Base-by-base conservation (phyloP, 1,140 invertebrate species). In the Oscheius sp. region DNA sequence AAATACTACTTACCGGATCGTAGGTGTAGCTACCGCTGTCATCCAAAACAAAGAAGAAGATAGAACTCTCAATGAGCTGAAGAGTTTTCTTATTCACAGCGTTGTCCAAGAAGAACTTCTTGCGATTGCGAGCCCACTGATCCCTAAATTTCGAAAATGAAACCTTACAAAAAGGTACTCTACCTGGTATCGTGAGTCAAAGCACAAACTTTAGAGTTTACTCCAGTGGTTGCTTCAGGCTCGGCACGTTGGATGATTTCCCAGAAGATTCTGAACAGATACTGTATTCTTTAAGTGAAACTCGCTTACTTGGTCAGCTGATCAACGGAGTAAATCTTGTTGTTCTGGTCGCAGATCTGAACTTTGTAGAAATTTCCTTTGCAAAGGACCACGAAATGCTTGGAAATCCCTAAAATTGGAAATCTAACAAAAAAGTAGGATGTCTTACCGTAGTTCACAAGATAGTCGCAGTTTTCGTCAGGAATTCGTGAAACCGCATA, bases 351-450 rank as follows among this genome's bases (percentile, higher is more conserved):
- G 31, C 78, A 81, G 1, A 80, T 52, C 23, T 82, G 78, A 26
- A 82, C 59, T 31, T 76, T 77, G 62, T 82, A 82, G 35, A 80
- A 71, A 28, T 72, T 78, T 36, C 79, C 81, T 20, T 69, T 65
- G 23, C 35, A 67, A 2, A 76, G 52, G 45, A 82, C 68, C 4
- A 73, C 73, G 34, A 82, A 66, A 67, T 82, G 81, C 31, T 68
- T 52, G 20, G 78, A 72, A 35, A 75, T 58, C 23, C n/a, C n/a
- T n/a, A n/a, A n/a, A n/a, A n/a, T n/a, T n/a, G n/a, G n/a, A n/a
- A n/a, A n/a, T n/a, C 52, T 29, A 26, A 29, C 20, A 10, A 4
- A 20, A 20, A 55, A 26, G 7, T 55, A 20, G 4, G 31, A n/a
- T n/a, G n/a, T n/a, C n/a, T n/a, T n/a, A 20, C 76, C 65, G 42